These are phyloP conservation scores for Trichomalopsis sarcophagae DNA, from an alignment of 1,140 invertebrate species.

Conservation along the genomic window DNA sequence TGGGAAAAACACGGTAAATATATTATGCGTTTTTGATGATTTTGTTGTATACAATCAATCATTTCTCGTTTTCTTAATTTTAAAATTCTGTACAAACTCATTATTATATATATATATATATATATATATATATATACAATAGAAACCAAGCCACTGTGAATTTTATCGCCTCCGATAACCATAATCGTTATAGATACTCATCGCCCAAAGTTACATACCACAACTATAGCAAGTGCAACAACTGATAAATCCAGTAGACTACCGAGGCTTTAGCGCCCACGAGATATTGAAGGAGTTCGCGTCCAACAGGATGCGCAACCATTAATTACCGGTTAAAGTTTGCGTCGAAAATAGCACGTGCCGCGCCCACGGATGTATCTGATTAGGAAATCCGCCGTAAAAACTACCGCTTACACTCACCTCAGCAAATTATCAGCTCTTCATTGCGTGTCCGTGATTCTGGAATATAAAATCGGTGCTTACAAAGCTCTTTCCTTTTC, in stretches of 20 bases:
- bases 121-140: too few relatives aligned
- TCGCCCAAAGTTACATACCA: too few relatives aligned
- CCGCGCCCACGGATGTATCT: constrained; percentile 56
- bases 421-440: too few relatives aligned
- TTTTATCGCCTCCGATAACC: too few relatives aligned
- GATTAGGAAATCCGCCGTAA: constrained; percentile 15
- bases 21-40: background rate
- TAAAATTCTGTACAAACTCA: too few relatives aligned
- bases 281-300: background rate
- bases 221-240: background rate
- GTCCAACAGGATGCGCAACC: constrained; percentile 15
- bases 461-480: too few relatives aligned
- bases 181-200: too few relatives aligned
- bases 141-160: too few relatives aligned
- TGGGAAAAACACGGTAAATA: constrained; percentile 67
- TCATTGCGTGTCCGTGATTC: too few relatives aligned
- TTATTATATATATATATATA: too few relatives aligned
- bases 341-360: constrained; percentile 58
- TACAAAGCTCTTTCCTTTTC: too few relatives aligned
- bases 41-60: background rate
- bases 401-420: background rate
- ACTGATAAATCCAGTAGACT: background rate
- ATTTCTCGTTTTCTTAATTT: background rate
- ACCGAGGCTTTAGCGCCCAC: background rate
- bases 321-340: constrained; percentile 62